These are phyloP conservation scores for Chauna torquata DNA, from an alignment of 2,113 vertebrate genomes.

Conservation along the genomic window DNA sequence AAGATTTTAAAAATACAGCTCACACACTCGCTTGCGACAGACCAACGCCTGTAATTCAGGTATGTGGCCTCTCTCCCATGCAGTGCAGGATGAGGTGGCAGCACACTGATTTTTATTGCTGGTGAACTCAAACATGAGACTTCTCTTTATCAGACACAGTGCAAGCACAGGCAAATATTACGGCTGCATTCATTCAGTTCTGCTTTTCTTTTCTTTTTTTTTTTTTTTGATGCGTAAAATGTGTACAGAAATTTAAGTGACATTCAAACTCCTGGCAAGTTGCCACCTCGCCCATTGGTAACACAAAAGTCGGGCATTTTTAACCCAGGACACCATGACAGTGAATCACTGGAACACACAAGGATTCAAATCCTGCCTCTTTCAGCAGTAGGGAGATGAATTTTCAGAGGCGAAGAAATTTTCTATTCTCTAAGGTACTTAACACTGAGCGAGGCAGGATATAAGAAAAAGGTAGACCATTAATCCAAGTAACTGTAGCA, in stretches of 20 bases:
- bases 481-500: conserved; percentile 25
- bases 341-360: neutral
- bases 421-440: neutral
- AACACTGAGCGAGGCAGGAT: neutral
- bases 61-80: neutral
- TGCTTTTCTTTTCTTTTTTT: neutral
- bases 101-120: conserved; percentile 63
- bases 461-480: neutral
- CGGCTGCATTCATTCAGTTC: neutral
- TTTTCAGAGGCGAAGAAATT: neutral
- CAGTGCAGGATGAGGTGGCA: neutral
- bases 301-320: neutral
- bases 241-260: neutral
- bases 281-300: neutral
- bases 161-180: neutral
- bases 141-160: neutral
- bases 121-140: conserved; percentile 50
- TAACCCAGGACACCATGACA: neutral
- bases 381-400: neutral
- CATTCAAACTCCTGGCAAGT: neutral
- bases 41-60: neutral
- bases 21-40: neutral
- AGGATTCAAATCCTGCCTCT: neutral
- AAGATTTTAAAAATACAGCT: neutral
- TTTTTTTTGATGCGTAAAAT: neutral